A percentile compares a stretch with the other conserved stretches of the same genome.
Conservation (phyloP, 2,888 invertebrate species). For the Oscheius sp. region DNA sequence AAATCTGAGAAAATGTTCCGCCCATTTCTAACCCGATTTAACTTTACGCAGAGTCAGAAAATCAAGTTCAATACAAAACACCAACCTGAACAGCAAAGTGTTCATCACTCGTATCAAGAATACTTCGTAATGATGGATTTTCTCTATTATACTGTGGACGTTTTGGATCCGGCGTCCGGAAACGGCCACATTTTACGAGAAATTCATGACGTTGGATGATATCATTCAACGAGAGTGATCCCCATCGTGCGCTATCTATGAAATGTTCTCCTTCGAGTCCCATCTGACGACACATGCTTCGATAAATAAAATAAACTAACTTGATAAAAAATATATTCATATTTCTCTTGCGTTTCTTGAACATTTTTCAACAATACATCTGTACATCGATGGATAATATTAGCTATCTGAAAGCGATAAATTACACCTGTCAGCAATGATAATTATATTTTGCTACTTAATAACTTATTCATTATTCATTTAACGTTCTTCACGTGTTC, state of each 20-base stretch:
- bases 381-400: constrained; percentile 45
- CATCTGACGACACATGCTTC: constrained; percentile 56
- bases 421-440: no score
- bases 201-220: constrained; percentile 54
- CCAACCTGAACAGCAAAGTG: constrained; percentile 50
- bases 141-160: constrained; percentile 44
- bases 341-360: constrained; percentile 64
- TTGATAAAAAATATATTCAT: constrained; percentile 66
- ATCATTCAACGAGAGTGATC: constrained; percentile 40
- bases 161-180: constrained; percentile 64
- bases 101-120: constrained; percentile 51
- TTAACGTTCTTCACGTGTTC: no score
- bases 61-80: not conserved
- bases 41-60: no score
- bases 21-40: no score
- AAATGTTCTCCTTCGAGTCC: constrained; percentile 60
- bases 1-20: no score
- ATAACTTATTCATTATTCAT: no score
- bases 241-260: constrained; percentile 44
- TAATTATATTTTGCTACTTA: no score
- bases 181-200: constrained; percentile 59
- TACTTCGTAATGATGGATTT: constrained; percentile 47
- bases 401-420: constrained; percentile 41
- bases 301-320: constrained; percentile 25
- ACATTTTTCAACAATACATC: constrained; percentile 58